Percentiles rank a stretch among this genome's conserved stretches.
Evolutionary conservation across 2,888 invertebrate genomes (phyloP).

Genomic region (Myopa testacea): DNA sequence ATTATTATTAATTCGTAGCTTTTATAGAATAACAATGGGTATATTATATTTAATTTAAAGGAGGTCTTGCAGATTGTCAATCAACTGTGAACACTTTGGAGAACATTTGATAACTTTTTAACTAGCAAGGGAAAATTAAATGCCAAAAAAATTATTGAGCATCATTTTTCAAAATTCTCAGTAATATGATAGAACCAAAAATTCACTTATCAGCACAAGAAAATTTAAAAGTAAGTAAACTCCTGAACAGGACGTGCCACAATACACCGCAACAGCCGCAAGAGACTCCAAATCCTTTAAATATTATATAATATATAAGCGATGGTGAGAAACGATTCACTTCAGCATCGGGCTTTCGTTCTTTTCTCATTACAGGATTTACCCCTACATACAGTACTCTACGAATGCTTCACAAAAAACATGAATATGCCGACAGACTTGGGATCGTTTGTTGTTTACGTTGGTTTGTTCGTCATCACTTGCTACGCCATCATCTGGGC

Average conservation of each 20-base stretch:
- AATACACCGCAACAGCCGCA: too few species aligned
- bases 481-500: conserved; percentile 56
- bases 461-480: conserved; percentile 53
- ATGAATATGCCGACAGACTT: conserved; percentile 50
- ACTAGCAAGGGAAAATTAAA: conserved; percentile 36
- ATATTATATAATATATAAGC: too few species aligned
- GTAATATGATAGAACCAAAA: conserved; percentile 45
- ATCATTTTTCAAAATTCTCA: conserved; percentile 45
- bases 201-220: conserved; percentile 26
- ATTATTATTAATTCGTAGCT: too few species aligned
- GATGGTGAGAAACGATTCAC: too few species aligned
- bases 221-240: conserved; percentile 48
- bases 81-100: too few species aligned
- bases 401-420: conserved; percentile 56
- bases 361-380: conserved; percentile 45
- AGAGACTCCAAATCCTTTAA: too few species aligned
- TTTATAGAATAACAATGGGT: too few species aligned
- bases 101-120: too few species aligned
- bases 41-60: too few species aligned
- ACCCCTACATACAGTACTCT: conserved; percentile 49
- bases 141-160: conserved; percentile 32
- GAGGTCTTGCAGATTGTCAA: too few species aligned
- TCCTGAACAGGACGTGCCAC: background rate
- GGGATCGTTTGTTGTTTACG: conserved; percentile 52
- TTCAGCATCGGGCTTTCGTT: too few species aligned